These are phyloP conservation scores for Netelia virgata DNA, from an alignment of 2,888 invertebrate species.

Conservation along the genomic window DNA sequence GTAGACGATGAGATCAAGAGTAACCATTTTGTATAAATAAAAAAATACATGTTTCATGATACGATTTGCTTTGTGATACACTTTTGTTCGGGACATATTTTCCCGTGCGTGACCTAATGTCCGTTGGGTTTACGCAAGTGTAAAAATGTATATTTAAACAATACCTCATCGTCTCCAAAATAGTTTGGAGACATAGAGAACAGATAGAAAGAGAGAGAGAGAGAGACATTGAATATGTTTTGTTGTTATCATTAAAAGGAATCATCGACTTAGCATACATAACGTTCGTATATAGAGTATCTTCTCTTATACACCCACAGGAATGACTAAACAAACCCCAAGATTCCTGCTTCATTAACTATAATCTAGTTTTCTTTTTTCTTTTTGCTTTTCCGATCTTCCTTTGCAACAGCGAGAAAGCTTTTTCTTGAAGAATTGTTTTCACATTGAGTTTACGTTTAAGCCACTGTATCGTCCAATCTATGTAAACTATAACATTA, in stretches of 20 bases:
- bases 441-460: constrained; percentile 3
- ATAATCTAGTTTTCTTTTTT: constrained; percentile 51
- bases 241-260: constrained; percentile 61
- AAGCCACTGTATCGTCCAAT: background rate
- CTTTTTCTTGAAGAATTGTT: background rate
- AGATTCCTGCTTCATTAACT: constrained; percentile 48
- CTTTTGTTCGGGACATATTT: constrained; percentile 20
- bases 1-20: constrained; percentile 3
- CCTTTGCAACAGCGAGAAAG: constrained; percentile 32
- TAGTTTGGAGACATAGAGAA: constrained; percentile 2
- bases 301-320: constrained; percentile 67
- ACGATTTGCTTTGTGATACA: constrained; percentile 41
- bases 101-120: constrained; percentile 46
- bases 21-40: constrained; percentile 18
- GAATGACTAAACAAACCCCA: constrained; percentile 69
- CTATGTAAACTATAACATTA: constrained; percentile 9
- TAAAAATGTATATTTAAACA: constrained; percentile 58
- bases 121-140: constrained; percentile 31
- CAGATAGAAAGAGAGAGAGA: constrained; percentile 13
- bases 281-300: constrained; percentile 69
- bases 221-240: constrained; percentile 62
- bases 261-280: constrained; percentile 68
- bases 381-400: constrained; percentile 29
- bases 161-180: constrained; percentile 36
- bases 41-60: constrained; percentile 52